These are phyloP conservation scores for Amphilophus citrinellus DNA, from an alignment of 2,113 vertebrate species.

Conservation along the genomic window DNA sequence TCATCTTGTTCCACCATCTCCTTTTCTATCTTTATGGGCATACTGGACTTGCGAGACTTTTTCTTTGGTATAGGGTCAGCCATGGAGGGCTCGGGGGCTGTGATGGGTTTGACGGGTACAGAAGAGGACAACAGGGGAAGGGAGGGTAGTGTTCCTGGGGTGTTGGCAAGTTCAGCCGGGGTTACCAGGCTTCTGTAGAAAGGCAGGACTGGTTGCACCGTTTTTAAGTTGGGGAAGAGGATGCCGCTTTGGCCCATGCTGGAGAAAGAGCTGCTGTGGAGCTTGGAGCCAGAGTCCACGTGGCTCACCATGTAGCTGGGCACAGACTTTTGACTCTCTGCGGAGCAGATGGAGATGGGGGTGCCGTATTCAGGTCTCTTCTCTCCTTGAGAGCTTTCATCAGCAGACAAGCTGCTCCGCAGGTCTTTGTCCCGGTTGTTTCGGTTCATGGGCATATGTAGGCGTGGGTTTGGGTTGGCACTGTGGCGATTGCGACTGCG, in stretches of 20 bases:
- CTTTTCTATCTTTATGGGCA: constrained; percentile 98
- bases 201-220: constrained; percentile 95
- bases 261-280: constrained; percentile 78
- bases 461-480: constrained; percentile 96
- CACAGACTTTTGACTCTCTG: constrained; percentile 82
- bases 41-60: constrained; percentile 98
- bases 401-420: constrained; percentile 80
- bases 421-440: constrained; percentile 96
- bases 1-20: constrained; percentile 81
- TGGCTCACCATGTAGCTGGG: constrained; percentile 83
- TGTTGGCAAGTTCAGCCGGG: constrained; percentile 94
- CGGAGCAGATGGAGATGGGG: constrained; percentile 62
- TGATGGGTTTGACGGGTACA: constrained; percentile 83
- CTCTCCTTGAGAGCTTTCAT: constrained; percentile 78
- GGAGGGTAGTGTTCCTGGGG: constrained; percentile 91
- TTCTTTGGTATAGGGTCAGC: constrained; percentile 91
- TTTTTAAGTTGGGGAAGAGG: constrained; percentile 95
- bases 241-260: constrained; percentile 88
- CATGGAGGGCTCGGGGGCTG: constrained; percentile 76
- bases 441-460: constrained; percentile 98
- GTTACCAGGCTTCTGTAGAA: constrained; percentile 95
- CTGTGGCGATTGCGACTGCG: constrained; percentile 97
- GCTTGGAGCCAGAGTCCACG: constrained; percentile 85
- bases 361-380: constrained; percentile 82
- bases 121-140: constrained; percentile 92